phyloP scores from a whole-genome alignment of 1,140 invertebrate species.

The Goniozus legneri region DNA sequence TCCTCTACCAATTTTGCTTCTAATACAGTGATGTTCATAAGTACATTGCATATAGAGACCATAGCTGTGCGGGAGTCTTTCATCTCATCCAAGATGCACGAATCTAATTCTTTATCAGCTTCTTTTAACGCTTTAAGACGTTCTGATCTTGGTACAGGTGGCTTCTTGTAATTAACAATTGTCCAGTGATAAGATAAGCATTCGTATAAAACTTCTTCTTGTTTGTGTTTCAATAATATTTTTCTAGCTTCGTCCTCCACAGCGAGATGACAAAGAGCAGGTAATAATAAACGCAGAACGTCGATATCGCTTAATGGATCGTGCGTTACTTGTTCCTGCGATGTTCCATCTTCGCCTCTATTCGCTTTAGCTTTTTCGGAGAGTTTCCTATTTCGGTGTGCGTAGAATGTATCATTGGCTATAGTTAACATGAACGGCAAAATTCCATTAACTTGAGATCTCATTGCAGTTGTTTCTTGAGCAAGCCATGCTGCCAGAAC shows the following conservation, averaged over 20 bases:
- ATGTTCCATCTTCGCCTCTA: slow-evolving; percentile 42
- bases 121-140: slow-evolving; percentile 69
- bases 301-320: slow-evolving; percentile 67
- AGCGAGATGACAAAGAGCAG: slow-evolving; percentile 84
- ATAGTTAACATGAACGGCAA: slow-evolving; percentile 75
- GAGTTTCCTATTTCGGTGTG: slow-evolving; percentile 60
- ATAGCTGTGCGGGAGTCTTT: slow-evolving; percentile 78
- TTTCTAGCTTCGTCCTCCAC: slow-evolving; percentile 83
- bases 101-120: slow-evolving; percentile 70
- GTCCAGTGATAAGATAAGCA: slow-evolving; percentile 80
- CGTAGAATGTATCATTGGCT: slow-evolving; percentile 79
- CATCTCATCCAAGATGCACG: slow-evolving; percentile 73
- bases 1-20: slow-evolving; percentile 79
- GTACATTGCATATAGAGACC: slow-evolving; percentile 83
- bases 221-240: slow-evolving; percentile 73
- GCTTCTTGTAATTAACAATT: slow-evolving; percentile 81
- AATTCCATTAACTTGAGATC: slow-evolving; percentile 74
- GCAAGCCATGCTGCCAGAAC: slow-evolving; percentile 85
- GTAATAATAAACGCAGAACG: slow-evolving; percentile 75
- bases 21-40: slow-evolving; percentile 88
- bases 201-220: slow-evolving; percentile 77
- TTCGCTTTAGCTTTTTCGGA: slow-evolving; percentile 63
- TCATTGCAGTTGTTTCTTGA: slow-evolving; percentile 87
- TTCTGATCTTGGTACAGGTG: slow-evolving; percentile 73
- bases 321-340: slow-evolving; percentile 39